These are phyloP conservation scores for Tangara arthus DNA, from an alignment of 2,797 vertebrate species.

Conservation along the genomic window DNA sequence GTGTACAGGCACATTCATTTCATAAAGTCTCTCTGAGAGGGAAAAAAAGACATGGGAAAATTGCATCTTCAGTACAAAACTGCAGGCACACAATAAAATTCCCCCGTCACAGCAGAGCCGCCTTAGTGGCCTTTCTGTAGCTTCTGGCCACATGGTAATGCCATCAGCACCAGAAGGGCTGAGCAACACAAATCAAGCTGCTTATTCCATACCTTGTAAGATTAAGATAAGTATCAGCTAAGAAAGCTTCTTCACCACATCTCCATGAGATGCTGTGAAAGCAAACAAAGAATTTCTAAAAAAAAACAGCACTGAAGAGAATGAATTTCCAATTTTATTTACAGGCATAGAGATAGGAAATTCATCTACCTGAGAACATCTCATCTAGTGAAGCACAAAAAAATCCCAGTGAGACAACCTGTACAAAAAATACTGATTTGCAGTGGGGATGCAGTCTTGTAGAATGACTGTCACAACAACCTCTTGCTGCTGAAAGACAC, in stretches of 20 bases:
- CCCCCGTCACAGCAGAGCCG: neutral
- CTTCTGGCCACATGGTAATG: neutral
- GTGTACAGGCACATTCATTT: neutral
- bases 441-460: neutral
- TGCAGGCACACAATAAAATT: neutral
- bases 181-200: neutral
- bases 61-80: neutral
- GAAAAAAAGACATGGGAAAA: neutral
- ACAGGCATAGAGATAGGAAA: neutral
- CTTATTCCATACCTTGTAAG: neutral
- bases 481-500: neutral
- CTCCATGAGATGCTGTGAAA: neutral
- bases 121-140: neutral
- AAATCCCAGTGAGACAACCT: neutral
- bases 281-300: neutral
- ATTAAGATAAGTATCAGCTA: neutral
- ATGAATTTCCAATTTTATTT: neutral
- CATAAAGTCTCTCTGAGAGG: neutral
- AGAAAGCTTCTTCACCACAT: neutral
- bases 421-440: neutral
- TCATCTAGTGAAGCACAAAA: neutral
- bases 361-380: neutral
- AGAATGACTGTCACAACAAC: neutral
- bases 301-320: neutral
- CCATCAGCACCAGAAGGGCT: neutral